A percentile compares a stretch with the other conserved stretches of the same genome.
Evolutionary conservation across 2,797 vertebrate genomes (phyloP).

Genomic region (Novumbra hubbsi): DNA sequence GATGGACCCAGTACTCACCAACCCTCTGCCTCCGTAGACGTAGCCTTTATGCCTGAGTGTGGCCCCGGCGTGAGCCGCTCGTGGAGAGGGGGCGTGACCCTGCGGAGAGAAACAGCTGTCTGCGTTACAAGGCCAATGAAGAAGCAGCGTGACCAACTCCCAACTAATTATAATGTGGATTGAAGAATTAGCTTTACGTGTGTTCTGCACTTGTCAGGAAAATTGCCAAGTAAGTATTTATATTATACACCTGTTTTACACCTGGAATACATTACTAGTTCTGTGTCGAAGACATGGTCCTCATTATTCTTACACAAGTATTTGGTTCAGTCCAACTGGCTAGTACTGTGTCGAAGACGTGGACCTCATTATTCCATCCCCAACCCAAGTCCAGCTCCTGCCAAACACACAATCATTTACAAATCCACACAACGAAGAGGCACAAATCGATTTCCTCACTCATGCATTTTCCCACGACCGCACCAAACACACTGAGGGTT

Average conservation of each 20-base stretch:
- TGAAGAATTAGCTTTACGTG: no score
- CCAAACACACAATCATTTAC: constrained; percentile 14
- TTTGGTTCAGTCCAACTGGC: constrained; percentile 82
- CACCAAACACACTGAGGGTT: constrained; percentile 34
- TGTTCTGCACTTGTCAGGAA: no score
- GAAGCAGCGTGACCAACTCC: neutral
- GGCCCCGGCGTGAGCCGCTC: constrained; percentile 89
- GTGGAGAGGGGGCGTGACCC: constrained; percentile 84
- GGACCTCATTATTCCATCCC: constrained; percentile 96
- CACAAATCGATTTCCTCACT: neutral
- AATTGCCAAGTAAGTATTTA: no score
- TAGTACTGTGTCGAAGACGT: constrained; percentile 84
- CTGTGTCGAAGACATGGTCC: no score
- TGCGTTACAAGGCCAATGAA: neutral
- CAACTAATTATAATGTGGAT: neutral
- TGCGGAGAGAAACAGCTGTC: constrained; percentile 54
- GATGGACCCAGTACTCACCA: constrained; percentile 72
- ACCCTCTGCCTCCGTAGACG: constrained; percentile 89
- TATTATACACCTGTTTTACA: no score
- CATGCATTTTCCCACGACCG: neutral
- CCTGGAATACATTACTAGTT: no score
- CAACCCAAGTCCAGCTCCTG: constrained; percentile 87
- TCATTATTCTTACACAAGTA: constrained; percentile 81
- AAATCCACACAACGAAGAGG: neutral
- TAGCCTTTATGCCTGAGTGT: constrained; percentile 83